Conservation (phyloP, 2,888 invertebrate species). For the Oligia strigilis region DNA sequence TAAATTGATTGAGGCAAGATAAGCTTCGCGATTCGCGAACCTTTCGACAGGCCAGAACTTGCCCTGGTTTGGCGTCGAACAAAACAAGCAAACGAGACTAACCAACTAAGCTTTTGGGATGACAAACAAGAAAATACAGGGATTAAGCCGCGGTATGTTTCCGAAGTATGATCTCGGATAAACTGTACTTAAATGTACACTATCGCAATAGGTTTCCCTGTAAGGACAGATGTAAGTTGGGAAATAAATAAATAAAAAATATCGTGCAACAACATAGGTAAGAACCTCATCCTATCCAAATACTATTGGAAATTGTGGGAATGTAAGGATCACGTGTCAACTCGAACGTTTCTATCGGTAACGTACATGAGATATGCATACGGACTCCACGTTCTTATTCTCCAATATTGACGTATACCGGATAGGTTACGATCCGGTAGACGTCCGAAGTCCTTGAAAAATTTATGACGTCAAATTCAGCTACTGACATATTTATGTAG, state of each 20-base stretch:
- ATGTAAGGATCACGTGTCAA: neutral
- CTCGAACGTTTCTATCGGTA: neutral
- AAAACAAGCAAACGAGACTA: too few relatives aligned
- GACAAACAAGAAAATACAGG: slow-evolving; percentile 37
- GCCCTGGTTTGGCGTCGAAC: too few relatives aligned
- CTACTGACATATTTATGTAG: neutral
- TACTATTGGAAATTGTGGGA: neutral
- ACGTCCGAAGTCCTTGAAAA: neutral
- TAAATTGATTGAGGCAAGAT: too few relatives aligned
- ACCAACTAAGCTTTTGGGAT: slow-evolving; percentile 9
- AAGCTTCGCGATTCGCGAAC: too few relatives aligned
- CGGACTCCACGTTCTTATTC: neutral
- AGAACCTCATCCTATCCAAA: neutral
- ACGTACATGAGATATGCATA: neutral
- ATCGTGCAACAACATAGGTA: neutral
- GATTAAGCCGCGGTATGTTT: slow-evolving; percentile 11
- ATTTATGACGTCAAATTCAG: slow-evolving; percentile 1
- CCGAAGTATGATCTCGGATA: slow-evolving; percentile 43
- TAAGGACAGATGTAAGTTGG: too few relatives aligned
- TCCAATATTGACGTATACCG: neutral
- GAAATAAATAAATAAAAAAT: too few relatives aligned
- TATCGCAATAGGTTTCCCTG: too few relatives aligned
- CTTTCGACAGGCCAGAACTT: too few relatives aligned
- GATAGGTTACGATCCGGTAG: too few relatives aligned
- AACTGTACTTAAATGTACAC: slow-evolving; percentile 4